phyloP scores from a whole-genome alignment of 2,797 vertebrate species.

The Danio jaintianensis region DNA sequence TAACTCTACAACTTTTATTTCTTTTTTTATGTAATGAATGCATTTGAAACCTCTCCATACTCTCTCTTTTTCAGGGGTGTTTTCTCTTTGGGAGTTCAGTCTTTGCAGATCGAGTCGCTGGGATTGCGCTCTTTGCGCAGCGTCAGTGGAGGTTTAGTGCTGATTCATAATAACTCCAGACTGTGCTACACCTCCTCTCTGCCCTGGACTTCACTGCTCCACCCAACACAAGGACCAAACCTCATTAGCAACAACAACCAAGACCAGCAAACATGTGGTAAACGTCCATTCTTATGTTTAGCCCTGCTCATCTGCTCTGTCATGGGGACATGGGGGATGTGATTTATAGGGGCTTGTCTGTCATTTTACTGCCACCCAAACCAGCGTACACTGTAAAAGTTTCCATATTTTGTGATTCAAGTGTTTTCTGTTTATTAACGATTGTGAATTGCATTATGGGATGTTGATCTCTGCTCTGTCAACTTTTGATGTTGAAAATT shows the following conservation, averaged over 20 bases:
- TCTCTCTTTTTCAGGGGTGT: slow-evolving; percentile 80
- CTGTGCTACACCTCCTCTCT: slow-evolving; percentile 89
- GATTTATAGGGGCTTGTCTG: neutral
- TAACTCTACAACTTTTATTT: neutral
- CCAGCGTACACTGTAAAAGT: neutral
- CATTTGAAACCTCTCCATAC: neutral
- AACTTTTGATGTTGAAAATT: too few species aligned
- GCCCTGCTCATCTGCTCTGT: neutral
- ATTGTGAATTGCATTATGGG: too few species aligned
- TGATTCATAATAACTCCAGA: slow-evolving; percentile 86
- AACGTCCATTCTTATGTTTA: slow-evolving; percentile 33
- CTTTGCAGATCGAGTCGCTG: slow-evolving; percentile 85
- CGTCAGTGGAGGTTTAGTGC: slow-evolving; percentile 89
- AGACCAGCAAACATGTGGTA: slow-evolving; percentile 82
- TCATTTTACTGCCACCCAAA: neutral
- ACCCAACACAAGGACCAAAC: slow-evolving; percentile 79
- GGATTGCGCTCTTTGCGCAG: slow-evolving; percentile 89
- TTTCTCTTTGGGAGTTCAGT: slow-evolving; percentile 89
- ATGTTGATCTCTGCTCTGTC: too few species aligned
- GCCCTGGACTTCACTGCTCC: slow-evolving; percentile 85
- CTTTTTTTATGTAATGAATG: neutral
- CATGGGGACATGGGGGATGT: neutral
- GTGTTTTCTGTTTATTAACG: too few species aligned
- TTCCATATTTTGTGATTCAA: too few species aligned
- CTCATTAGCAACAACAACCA: slow-evolving; percentile 85